phyloP scores from a whole-genome alignment of 1,140 invertebrate genomes.

The Zaprionus taronus region DNA sequence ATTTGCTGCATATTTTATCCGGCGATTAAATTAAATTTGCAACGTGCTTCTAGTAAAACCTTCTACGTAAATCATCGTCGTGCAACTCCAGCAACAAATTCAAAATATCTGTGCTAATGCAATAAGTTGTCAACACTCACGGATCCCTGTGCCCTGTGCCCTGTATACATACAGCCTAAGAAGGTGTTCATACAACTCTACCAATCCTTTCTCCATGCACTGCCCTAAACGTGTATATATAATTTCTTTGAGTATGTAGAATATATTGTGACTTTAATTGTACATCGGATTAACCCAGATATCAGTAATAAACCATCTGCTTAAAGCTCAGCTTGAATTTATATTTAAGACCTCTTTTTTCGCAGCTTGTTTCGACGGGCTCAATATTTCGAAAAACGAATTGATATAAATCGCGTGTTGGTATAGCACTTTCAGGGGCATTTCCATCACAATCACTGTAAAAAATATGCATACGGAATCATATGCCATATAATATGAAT shows the following conservation, averaged over 20 bases:
- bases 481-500: conserved; percentile 46
- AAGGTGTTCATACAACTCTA: not conserved
- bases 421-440: conserved; percentile 13
- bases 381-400: conserved; percentile 34
- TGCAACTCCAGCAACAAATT: conserved; percentile 20
- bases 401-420: conserved; percentile 34
- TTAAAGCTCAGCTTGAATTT: not conserved
- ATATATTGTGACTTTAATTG: not conserved
- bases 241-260: not conserved
- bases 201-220: not conserved
- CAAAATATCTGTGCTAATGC: conserved; percentile 33
- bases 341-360: not conserved
- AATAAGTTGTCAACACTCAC: conserved; percentile 40
- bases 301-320: not conserved
- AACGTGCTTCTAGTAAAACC: conserved; percentile 34
- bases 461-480: conserved; percentile 28
- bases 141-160: not conserved
- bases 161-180: not conserved
- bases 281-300: not conserved
- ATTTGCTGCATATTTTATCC: conserved; percentile 71
- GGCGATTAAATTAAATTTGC: conserved; percentile 72
- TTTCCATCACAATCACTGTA: conserved; percentile 11
- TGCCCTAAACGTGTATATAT: too few relatives aligned
- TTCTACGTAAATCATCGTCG: conserved; percentile 28
- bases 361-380: not conserved